A percentile compares a stretch with the other conserved stretches of the same genome.
phyloP scores from a whole-genome alignment of 2,888 invertebrate species.

The Timema cristinae region DNA sequence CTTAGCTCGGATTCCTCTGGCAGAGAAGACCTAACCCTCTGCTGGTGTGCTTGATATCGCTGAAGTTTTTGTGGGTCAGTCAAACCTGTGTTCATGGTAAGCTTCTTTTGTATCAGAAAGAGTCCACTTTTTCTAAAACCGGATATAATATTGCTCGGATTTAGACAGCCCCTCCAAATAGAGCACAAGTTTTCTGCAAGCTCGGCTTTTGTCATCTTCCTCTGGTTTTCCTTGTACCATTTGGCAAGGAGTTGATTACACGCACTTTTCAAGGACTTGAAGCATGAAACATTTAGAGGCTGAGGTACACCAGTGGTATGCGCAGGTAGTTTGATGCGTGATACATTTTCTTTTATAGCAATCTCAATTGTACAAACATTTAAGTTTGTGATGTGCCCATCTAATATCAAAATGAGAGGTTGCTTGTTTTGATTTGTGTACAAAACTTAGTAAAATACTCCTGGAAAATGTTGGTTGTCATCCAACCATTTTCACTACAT shows the following conservation, averaged over 20 bases:
- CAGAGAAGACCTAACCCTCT: background rate
- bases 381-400: conserved; percentile 27
- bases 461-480: conserved; percentile 14
- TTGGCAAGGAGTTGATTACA: background rate
- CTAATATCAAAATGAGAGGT: conserved; percentile 22
- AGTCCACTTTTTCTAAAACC: background rate
- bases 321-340: conserved; percentile 26
- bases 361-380: conserved; percentile 11
- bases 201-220: background rate
- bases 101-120: background rate
- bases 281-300: conserved; percentile 23
- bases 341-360: conserved; percentile 22
- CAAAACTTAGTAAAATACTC: conserved; percentile 17
- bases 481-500: conserved; percentile 2
- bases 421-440: conserved; percentile 18
- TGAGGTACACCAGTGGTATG: conserved; percentile 21
- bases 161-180: background rate
- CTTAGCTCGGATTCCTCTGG: background rate
- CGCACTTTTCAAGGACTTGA: conserved; percentile 14
- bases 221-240: background rate
- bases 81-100: background rate
- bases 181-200: background rate
- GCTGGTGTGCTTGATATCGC: background rate
- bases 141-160: background rate
- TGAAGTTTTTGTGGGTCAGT: background rate